Conservation (phyloP, 2,888 invertebrate species). For the Pseudoips prasinana region DNA sequence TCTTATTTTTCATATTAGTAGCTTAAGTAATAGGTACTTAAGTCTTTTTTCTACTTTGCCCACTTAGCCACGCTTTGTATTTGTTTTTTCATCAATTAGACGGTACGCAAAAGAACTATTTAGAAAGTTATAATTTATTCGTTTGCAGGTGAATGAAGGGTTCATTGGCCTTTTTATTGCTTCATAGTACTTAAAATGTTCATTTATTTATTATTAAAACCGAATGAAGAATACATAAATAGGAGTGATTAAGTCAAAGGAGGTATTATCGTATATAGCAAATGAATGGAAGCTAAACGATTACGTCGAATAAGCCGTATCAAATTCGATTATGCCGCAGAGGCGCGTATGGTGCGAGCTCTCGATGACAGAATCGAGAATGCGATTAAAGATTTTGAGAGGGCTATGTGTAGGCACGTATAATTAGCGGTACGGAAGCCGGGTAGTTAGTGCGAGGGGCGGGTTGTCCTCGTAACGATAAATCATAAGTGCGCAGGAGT, state of each 20-base stretch:
- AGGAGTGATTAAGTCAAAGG: too few species aligned
- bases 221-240: too few species aligned
- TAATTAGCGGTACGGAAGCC: conserved; percentile 75
- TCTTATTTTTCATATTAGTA: too few species aligned
- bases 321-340: conserved; percentile 50
- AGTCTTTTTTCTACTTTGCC: too few species aligned
- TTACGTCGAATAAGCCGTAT: conserved; percentile 55
- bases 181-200: too few species aligned
- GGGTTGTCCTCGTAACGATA: conserved; percentile 76
- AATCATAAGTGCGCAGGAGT: conserved; percentile 78
- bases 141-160: too few species aligned
- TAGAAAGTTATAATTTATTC: too few species aligned
- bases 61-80: too few species aligned
- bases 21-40: neutral
- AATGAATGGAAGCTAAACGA: conserved; percentile 48
- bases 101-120: too few species aligned
- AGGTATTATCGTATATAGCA: conserved; percentile 24
- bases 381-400: conserved; percentile 66
- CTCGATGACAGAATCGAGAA: conserved; percentile 57
- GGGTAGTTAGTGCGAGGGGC: conserved; percentile 74
- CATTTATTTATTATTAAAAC: too few species aligned
- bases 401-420: conserved; percentile 61
- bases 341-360: conserved; percentile 42
- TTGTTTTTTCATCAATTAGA: too few species aligned
- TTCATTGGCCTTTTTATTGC: too few species aligned